A percentile compares a stretch with the other conserved stretches of the same genome.
phyloP scores from a whole-genome alignment of 1,140 invertebrate species.

The Drosophila saltans region DNA sequence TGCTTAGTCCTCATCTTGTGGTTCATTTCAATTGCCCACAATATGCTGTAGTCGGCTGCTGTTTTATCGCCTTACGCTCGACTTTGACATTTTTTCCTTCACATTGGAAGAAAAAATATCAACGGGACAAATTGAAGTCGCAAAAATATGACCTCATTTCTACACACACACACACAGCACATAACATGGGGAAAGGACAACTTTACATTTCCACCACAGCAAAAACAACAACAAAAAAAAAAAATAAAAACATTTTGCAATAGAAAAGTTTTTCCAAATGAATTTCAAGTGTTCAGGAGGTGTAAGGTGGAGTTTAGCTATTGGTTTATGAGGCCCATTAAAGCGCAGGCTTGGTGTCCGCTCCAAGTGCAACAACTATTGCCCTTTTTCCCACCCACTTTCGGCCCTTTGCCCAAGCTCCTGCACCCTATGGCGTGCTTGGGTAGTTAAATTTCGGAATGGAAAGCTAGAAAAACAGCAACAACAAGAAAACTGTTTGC shows the following conservation, averaged over 20 bases:
- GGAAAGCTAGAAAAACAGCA: neutral
- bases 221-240: constrained; percentile 3
- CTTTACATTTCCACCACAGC: constrained; percentile 19
- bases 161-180: constrained; percentile 24
- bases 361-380: constrained; percentile 1
- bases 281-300: constrained; percentile 56
- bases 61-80: constrained; percentile 32
- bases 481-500: constrained; percentile 40
- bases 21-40: constrained; percentile 36
- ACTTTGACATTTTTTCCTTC: constrained; percentile 45
- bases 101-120: neutral
- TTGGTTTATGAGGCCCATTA: constrained; percentile 44
- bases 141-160: constrained; percentile 77
- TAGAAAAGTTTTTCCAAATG: constrained; percentile 36
- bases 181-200: constrained; percentile 24
- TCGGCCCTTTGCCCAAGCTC: neutral
- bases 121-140: constrained; percentile 19
- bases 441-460: constrained; percentile 42
- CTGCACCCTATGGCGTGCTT: constrained; percentile 34
- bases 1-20: neutral
- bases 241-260: constrained; percentile 7
- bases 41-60: constrained; percentile 38
- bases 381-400: neutral
- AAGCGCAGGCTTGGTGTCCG: constrained; percentile 41
- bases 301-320: neutral